Evolutionary conservation across 2,888 invertebrate genomes (phyloP).

Genomic region (Odiellus spinosus): DNA sequence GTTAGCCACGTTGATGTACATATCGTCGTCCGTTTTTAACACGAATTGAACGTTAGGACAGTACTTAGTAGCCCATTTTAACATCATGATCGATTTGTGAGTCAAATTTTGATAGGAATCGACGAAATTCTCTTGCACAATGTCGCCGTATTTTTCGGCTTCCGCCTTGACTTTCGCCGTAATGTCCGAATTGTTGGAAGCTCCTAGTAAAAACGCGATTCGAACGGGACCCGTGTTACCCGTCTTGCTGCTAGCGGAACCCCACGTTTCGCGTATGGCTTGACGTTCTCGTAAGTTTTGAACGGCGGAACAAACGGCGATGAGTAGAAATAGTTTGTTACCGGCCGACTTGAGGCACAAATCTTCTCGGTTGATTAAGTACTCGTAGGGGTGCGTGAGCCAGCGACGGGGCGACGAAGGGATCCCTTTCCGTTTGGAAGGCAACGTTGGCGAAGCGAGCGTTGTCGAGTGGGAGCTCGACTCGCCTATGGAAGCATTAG

Average conservation of each 20-base stretch:
- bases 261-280: constrained; percentile 18
- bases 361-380: constrained; percentile 7
- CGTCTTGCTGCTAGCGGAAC: constrained; percentile 4
- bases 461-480: too few species aligned
- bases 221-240: constrained; percentile 9
- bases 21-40: constrained; percentile 73
- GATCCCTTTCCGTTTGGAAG: too few species aligned
- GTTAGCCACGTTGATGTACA: constrained; percentile 61
- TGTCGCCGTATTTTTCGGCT: constrained; percentile 9
- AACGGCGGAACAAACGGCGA: constrained; percentile 13
- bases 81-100: constrained; percentile 17
- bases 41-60: constrained; percentile 37
- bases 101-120: constrained; percentile 19
- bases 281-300: constrained; percentile 9
- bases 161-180: constrained; percentile 9
- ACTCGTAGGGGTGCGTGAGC: constrained; percentile 3
- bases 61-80: constrained; percentile 15
- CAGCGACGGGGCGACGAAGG: too few species aligned
- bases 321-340: constrained; percentile 3
- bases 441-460: too few species aligned
- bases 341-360: constrained; percentile 7
- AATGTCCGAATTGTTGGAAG: constrained; percentile 1
- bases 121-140: constrained; percentile 17
- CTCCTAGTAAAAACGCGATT: constrained; percentile 18
- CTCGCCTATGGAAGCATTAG: too few species aligned